Base-by-base conservation (phyloP, 2,113 vertebrate genomes). In the Perccottus glenii region DNA sequence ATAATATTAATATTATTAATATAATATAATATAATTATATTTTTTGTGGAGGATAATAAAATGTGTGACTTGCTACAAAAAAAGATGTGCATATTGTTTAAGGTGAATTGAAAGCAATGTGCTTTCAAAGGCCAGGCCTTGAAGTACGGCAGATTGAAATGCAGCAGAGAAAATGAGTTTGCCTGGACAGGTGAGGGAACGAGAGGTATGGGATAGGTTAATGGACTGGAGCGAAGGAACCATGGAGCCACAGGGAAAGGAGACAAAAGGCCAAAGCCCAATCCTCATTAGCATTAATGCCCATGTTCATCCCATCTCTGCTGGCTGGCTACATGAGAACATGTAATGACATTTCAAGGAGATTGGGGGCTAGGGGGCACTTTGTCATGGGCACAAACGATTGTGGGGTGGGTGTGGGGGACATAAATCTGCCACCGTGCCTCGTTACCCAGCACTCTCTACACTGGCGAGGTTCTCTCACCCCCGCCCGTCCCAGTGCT, bases 341-440 rank as follows among this genome's bases (percentile, higher is more conserved):
- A 86, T 80, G 80, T 89, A 91, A 91, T 89, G 89, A 90, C 88
- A 89, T 92, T 90, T 91, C 88, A 89, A 88, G 87, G 90, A 90
- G 83, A 90, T 85, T 51, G 75, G 73, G 73, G 71, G 60, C 67
- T 60, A 11, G 79, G 62, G 73, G 75, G 61, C 78, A 85, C 81
- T 87, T 84, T 84, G 82, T 89, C 86, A 80, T 70, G 82, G 82
- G 85, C 79, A 76, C 77, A 70, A 73, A 72, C 51, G 78, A 80
- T 67, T 16, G 16, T 50, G 63, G 71, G 43, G 67, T 58, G 49
- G 69, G 33, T 73, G 58, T 19, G 19, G 46, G 66, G 38, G 79
- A 66, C 64, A 90, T 92, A 91, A 92, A 93, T 93, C 89, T 92
- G 78, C 80, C 76, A 83, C 73, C 3, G 52, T 2, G 60, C 75